Base-by-base conservation (phyloP, 1,140 invertebrate genomes). In the Cherax destructor region DNA sequence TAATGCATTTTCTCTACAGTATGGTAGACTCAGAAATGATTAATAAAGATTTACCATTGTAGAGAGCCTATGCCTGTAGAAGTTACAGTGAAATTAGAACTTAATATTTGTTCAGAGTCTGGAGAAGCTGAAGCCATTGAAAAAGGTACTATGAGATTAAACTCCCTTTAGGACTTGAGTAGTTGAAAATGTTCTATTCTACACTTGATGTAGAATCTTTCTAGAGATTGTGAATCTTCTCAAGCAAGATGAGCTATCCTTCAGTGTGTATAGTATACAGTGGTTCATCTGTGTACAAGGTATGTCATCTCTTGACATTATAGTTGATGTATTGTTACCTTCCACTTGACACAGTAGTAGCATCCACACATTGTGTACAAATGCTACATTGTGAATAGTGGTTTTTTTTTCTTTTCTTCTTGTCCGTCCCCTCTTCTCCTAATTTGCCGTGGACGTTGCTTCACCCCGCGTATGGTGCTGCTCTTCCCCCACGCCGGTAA, bases 401-500 rank as follows among this genome's bases (percentile, higher is more conserved):
- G 88, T 86, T 86, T 86, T 69, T 56, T 85, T 88, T 89, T 77
- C 69, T 89, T 83, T 89, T 77, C 50, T 83, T 89, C 83, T 89
- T 89, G 88, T 89, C 88, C 80, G 56, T 84, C 72, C 88, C 88
- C 88, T 83, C 88, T 89, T 79, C 79, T 89, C 88, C 88, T 89
- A 89, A 83, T 89, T 89, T 89, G 88, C 79, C 47, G 88, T 81
- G 88, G 88, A 89, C 88, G 88, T 89, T 89, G 88, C 88, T 83
- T 89, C 77, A 80, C 88, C 86, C 86, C 86, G 59, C 69, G 88
- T 89, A 76, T 83, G 88, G 79, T 83, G 88, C 80, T 49, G 88
- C 61, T 69, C 88, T 65, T 65, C 80, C 81, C 83, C 72, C 18
- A 61, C 83, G 83, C 18, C 88, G 81, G 76, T 77, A 85, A 96